phyloP scores from a whole-genome alignment of 2,888 invertebrate species.

The Congeria kusceri region DNA sequence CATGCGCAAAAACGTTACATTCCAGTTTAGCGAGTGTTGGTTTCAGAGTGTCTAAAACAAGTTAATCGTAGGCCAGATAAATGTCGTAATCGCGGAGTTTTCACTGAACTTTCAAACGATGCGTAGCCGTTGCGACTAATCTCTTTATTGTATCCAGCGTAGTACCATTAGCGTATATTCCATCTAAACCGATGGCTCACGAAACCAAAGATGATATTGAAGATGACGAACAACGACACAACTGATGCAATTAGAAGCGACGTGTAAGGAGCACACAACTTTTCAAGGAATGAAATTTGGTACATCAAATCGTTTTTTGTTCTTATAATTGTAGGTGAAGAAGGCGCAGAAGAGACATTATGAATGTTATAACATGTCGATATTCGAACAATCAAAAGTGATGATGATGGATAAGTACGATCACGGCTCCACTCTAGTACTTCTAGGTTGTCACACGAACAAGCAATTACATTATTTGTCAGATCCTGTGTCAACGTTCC shows the following conservation, averaged over 20 bases:
- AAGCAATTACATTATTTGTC: slow-evolving; percentile 12
- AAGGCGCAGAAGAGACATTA: no score
- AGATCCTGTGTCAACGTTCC: slow-evolving; percentile 19
- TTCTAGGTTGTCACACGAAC: slow-evolving; percentile 34
- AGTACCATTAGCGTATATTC: slow-evolving; percentile 48
- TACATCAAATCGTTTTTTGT: not conserved
- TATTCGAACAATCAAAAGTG: not conserved
- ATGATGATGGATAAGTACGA: not conserved
- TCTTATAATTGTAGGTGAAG: not conserved
- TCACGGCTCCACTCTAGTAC: slow-evolving; percentile 33
- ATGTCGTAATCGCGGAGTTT: slow-evolving; percentile 7
- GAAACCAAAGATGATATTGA: slow-evolving; percentile 31
- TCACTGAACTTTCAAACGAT: not conserved
- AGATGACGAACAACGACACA: slow-evolving; percentile 4
- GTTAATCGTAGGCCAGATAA: slow-evolving; percentile 7
- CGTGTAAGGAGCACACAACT: slow-evolving; percentile 27
- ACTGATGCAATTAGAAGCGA: slow-evolving; percentile 12
- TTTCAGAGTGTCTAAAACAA: slow-evolving; percentile 11
- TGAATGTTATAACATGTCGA: slow-evolving; percentile 8
- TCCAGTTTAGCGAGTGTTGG: not conserved
- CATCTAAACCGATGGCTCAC: slow-evolving; percentile 32
- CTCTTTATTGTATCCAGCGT: slow-evolving; percentile 7
- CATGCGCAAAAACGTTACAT: not conserved
- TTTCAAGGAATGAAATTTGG: slow-evolving; percentile 12
- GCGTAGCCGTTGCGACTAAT: not conserved